Evolutionary conservation across 2,797 vertebrate species (phyloP), one percentile per base, ranked within the genome.

Genomic region (Enteromius treurensis): DNA sequence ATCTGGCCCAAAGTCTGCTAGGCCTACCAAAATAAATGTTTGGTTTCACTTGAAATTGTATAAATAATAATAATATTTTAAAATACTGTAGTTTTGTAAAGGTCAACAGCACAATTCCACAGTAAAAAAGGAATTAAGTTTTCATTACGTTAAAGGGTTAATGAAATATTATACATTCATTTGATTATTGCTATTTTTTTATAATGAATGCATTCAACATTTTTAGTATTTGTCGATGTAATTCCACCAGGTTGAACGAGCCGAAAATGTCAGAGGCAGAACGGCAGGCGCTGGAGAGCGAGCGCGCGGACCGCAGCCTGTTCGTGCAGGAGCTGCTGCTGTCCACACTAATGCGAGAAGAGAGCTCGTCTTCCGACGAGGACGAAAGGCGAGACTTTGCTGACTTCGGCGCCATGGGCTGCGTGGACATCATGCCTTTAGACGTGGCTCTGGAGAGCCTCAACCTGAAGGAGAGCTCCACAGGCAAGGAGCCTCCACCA

Each of bases 361-460:
- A 98, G 93, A 98, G 96, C 94, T 98, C 97, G n/a, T 98, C 97
- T 82, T 98, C 98, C 4, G 97, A 98, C 67, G 98, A 98, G 95
- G 98, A 99, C 19, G 97, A 98, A 62, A 95, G 96, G 80, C 96
- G 97, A 88, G 97, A 98, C 92, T 96, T 99, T 94, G 97, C 95
- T 64, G 97, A 97, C 96, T 99, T 99, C 91, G 97, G 97, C 89
- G 97, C 98, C 95, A 99, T 99, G 97, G 98, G 98, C 95, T 99
- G 97, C 93, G 98, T 99, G 96, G 97, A 99, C 95, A 97, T 99
- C 96, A 99, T 98, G 97, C 97, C 98, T 96, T 95, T 99, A 96
- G 97, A 99, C 93, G 97, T 98, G 96, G 98, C 98, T 92, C 93
- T 99, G 97, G 97, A 99, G 95, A 98, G 96, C 93, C 97, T 99